Evolutionary conservation across 2,797 vertebrate species (phyloP), one percentile per base, ranked within the genome.

Genomic region (Botia kubotai): DNA sequence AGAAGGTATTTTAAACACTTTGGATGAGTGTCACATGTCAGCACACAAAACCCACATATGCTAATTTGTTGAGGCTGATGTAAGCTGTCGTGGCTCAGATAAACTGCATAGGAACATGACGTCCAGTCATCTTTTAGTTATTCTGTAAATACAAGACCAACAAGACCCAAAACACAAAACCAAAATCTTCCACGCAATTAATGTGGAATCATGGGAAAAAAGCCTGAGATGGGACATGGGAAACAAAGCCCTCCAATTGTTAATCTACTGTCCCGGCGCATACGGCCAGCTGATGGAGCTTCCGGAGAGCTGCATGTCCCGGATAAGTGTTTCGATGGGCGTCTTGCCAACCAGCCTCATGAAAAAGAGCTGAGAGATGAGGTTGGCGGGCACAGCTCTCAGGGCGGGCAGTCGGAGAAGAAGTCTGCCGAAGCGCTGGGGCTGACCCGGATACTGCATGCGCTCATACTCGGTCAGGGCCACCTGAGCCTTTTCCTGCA

Each of bases 301-400:
- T 73, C 97, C 97, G 0, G 97, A 99, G 17, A 99, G 95, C 87
- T 98, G 96, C 97, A 99, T 99, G 95, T 98, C 97, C 73, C 97
- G 94, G 89, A 98, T 98, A 17, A 98, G 93, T 2, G 97, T 99
- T 91, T 99, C 97, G 1, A 98, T 99, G 87, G 97, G 97, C 0
- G 97, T 99, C 89, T 99, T 99, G 53, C 97, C 97, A 84, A 99
- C 97, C 84, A 99, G 94, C 21, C 97, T 91, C 96, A 98, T 98
- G 91, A 99, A 99, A 94, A 99, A 99, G 77, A 99, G 96, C 87
- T 98, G 97, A 1, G 97, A 98, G 90, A 99, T 98, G 93, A 99
- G 97, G 58, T 94, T 93, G 1, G 97, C 97, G 0, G 97, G 97
- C 4, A 99, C 97, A 0, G 97, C 96, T 0, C 97, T 95, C 19